Evolutionary conservation across 2,797 vertebrate genomes (phyloP), one percentile per base, ranked within the genome.

Genomic region (Peromyscus aztecus): DNA sequence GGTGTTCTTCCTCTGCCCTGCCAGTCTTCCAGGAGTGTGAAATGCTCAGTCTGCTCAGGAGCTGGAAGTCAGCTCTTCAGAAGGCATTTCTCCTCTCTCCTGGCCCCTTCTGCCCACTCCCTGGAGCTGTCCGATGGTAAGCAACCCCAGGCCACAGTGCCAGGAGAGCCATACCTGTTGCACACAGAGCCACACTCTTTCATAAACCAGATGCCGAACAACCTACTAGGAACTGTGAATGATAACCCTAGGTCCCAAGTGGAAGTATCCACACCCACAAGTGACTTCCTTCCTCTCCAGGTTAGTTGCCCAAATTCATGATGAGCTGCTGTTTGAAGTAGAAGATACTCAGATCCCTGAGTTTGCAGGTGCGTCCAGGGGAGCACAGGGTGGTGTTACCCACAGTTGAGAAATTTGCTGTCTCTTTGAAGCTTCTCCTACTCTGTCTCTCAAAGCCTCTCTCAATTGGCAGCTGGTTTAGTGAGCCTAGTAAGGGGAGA

Each of bases 251-350:
- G 5, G 49, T 29, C 46, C 49, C 1, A 0, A 34, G 82, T 27
- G 49, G n/a, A 43, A 63, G 29, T 37, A 31, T 11, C 75, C 8
- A 34, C 31, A 59, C 31, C 16, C 29, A 4, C 17, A 11, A 63
- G 40, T 16, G 4, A 29, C 29, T 1, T 69, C 10, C 3, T 69
- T 4, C 46, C 1, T 73, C 94, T 98, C 88, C 98, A 99, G 99
- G 97, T 98, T 99, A 97, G 97, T 99, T 13, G 99, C 99, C 49
- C 99, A 99, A 97, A 99, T 99, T 93, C 99, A 99, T 0, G 99
- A 99, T 4, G 99, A 99, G 97, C 98, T 99, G 49, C 98, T 99
- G 40, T 99, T 99, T 97, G 99, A 99, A 96, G 99, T 99, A 95
- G 99, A 99, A 97, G 99, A 99, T 90, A 96, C 99, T 1, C 99